Base-by-base conservation (phyloP, 2,797 vertebrate species). In the Gambusia yucatana region DNA sequence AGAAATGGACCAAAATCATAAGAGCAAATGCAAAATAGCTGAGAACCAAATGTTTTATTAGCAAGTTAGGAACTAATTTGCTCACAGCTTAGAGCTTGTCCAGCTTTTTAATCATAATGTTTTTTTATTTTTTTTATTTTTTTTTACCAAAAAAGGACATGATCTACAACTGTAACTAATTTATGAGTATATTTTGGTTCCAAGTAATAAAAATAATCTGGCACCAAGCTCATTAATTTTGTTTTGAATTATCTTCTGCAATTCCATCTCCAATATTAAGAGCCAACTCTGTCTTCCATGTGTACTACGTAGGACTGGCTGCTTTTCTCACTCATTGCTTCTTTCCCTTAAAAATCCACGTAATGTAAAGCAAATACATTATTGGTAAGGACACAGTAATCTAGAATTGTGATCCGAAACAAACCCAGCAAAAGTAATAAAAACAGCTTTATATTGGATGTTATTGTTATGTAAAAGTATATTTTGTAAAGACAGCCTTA, bases 161-260 rank as follows among this genome's bases (percentile, higher is more conserved):
- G 36, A 39, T 67, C 52, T 22, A 61, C 69, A 77, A 73, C 72
- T 78, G 43, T 14, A 36, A 3, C 2, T 5, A 48, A 80, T 82
- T 78, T 13, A 69, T 73, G 20, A 76, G 5, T 72, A 82, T 82
- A 78, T 78, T 77, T 74, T 39, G 17, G 6, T 22, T 71, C 65
- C 20, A 72, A 76, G 39, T 59, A 59, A 81, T 81, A n/a, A 76
- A 81, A 73, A 22, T 48, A 52, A 76, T 52, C 3, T n/a, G 55
- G 20, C 72, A 79, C 30, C 55, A 3, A 72, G 13, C 77, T 82
- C 71, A 75, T 83, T 73, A 72, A 73, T 39, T 79, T 82, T 78
- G 55, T 73, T 84, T 78, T 72, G 65, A 84, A 52, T 75, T 6
- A 1, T 78, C 50, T 46, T 77, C 57, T 81, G 17, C 47, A 72